Evolutionary conservation across 2,113 vertebrate species (phyloP).

Genomic region (Penelope pileata): DNA sequence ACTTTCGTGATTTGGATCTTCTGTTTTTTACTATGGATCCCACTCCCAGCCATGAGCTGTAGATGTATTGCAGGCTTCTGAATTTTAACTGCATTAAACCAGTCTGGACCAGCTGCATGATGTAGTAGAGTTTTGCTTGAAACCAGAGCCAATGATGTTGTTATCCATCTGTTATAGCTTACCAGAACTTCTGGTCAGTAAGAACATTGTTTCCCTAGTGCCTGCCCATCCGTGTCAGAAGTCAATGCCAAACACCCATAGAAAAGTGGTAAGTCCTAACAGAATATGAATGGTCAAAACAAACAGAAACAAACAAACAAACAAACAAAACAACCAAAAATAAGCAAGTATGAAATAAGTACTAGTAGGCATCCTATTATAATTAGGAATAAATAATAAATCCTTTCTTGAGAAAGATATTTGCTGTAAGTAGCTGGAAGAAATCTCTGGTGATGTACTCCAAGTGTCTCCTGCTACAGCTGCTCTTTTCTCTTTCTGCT

Average conservation of each 20-base stretch:
- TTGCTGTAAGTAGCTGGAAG: not conserved
- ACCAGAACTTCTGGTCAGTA: not conserved
- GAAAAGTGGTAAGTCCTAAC: not conserved
- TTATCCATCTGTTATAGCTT: not conserved
- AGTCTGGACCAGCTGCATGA: not conserved
- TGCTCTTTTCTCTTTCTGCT: not conserved
- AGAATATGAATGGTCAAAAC: not conserved
- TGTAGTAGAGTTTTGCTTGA: not conserved
- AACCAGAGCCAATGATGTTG: not conserved
- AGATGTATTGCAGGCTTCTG: not conserved
- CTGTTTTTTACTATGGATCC: not conserved
- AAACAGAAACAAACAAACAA: not conserved
- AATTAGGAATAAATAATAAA: not conserved
- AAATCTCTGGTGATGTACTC: not conserved
- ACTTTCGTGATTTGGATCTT: not conserved
- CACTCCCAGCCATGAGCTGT: not conserved
- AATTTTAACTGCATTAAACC: not conserved
- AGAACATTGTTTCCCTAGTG: not conserved
- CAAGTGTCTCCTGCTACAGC: not conserved
- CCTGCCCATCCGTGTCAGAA: not conserved
- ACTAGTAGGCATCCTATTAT: not conserved
- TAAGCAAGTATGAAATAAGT: not conserved
- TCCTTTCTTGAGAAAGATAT: not conserved
- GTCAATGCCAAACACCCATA: not conserved
- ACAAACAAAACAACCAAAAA: not conserved